Conservation (phyloP, 2,888 invertebrate species). For the Drosophila pseudotakahashii region DNA sequence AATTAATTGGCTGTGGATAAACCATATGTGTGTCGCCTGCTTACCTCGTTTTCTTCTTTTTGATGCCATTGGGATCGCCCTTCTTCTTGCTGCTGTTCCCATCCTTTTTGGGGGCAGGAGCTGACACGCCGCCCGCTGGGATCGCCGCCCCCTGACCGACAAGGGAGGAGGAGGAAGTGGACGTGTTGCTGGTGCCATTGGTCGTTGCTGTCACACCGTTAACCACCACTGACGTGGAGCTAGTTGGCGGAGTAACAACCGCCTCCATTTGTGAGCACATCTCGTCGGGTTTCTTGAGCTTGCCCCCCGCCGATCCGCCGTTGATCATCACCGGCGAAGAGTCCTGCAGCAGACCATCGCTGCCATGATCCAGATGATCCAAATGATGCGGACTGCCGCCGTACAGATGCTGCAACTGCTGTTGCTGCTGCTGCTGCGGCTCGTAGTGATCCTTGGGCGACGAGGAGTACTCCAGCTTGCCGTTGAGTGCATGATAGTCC, state of each 20-base stretch:
- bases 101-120: constrained; percentile 86
- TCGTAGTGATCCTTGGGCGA: constrained; percentile 81
- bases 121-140: constrained; percentile 17
- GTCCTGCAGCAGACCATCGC: constrained; percentile 39
- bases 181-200: constrained; percentile 43
- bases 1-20: constrained; percentile 52
- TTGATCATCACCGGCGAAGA: constrained; percentile 38
- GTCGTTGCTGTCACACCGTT: constrained; percentile 22
- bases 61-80: constrained; percentile 93
- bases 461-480: constrained; percentile 82
- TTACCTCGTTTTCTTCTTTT: constrained; percentile 96
- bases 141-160: constrained; percentile 27
- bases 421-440: constrained; percentile 65
- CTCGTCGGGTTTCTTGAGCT: constrained; percentile 71
- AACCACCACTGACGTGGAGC: constrained; percentile 8
- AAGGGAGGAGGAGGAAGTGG: constrained; percentile 21
- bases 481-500: constrained; percentile 80
- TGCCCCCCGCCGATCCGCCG: constrained; percentile 45
- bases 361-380: constrained; percentile 50
- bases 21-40: constrained; percentile 33
- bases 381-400: constrained; percentile 77
- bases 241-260: constrained; percentile 3
- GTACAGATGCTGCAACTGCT: constrained; percentile 79
- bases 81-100: constrained; percentile 88
- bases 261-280: constrained; percentile 67